Evolutionary conservation across 2,113 vertebrate genomes (phyloP).

Genomic region (Nyctibius bracteatus): DNA sequence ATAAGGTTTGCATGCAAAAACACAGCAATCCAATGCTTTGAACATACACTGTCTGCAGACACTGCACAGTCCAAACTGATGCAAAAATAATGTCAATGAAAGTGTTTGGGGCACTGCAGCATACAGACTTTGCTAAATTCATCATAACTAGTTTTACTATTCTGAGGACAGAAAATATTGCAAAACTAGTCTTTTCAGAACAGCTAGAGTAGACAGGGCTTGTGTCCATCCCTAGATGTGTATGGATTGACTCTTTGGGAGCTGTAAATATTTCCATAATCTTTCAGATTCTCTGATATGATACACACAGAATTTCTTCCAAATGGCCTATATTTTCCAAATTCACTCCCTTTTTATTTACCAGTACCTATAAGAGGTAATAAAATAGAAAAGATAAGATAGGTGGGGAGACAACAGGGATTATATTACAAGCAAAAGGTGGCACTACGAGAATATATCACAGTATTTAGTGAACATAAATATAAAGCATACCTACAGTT

Average conservation of each 20-base stretch:
- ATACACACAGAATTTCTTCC: background rate
- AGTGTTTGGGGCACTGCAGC: background rate
- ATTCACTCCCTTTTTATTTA: background rate
- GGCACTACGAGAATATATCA: background rate
- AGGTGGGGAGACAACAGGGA: background rate
- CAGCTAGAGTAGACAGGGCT: background rate
- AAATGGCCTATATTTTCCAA: background rate
- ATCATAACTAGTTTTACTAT: background rate
- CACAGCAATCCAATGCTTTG: conserved; percentile 34
- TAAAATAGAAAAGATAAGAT: background rate
- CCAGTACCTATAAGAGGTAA: background rate
- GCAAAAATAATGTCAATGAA: conserved; percentile 52
- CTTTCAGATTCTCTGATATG: background rate
- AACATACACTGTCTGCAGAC: conserved; percentile 23
- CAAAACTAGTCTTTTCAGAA: conserved; percentile 10
- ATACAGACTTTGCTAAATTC: background rate
- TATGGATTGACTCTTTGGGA: background rate
- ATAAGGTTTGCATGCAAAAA: conserved; percentile 70
- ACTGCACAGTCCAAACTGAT: conserved; percentile 23
- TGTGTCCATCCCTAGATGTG: background rate
- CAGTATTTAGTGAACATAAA: background rate
- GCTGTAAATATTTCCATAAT: background rate
- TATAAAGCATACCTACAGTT: background rate
- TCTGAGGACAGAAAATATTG: conserved; percentile 1
- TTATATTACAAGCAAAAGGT: background rate